These are phyloP conservation scores for Phaethornis superciliosus DNA, from an alignment of 2,113 vertebrate species.

Conservation along the genomic window DNA sequence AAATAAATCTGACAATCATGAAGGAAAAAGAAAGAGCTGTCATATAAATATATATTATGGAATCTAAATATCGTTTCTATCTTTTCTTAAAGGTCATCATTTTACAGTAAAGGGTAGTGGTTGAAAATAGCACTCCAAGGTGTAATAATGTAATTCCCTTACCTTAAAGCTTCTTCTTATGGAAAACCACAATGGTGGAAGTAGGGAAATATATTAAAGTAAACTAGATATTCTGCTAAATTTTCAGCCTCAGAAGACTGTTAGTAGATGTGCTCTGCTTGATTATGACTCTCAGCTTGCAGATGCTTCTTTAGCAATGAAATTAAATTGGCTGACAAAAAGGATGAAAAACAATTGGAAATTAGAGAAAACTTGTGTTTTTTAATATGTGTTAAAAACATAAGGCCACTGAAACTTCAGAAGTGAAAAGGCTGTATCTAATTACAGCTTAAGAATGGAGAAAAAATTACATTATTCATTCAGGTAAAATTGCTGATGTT, in stretches of 20 bases:
- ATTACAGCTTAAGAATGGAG: slow-evolving; percentile 6
- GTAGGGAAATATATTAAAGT: background rate
- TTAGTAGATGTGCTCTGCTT: background rate
- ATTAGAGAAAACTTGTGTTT: background rate
- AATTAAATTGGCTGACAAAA: background rate
- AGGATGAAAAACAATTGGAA: background rate
- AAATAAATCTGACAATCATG: background rate
- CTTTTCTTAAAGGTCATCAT: background rate
- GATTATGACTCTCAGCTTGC: background rate
- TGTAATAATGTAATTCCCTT: background rate
- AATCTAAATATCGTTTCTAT: background rate
- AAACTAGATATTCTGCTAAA: background rate
- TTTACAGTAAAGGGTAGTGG: background rate
- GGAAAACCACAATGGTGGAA: background rate
- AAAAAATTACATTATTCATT: background rate
- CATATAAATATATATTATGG: background rate
- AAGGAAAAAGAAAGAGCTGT: background rate
- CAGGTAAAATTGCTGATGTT: slow-evolving; percentile 25
- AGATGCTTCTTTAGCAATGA: background rate
- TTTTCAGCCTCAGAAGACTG: background rate
- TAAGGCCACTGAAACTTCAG: background rate
- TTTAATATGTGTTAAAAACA: background rate
- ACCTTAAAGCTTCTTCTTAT: background rate
- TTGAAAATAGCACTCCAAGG: background rate
- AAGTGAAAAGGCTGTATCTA: background rate